Evolutionary conservation across 1,140 invertebrate species (phyloP).

Genomic region (Neodiprion pinetum): DNA sequence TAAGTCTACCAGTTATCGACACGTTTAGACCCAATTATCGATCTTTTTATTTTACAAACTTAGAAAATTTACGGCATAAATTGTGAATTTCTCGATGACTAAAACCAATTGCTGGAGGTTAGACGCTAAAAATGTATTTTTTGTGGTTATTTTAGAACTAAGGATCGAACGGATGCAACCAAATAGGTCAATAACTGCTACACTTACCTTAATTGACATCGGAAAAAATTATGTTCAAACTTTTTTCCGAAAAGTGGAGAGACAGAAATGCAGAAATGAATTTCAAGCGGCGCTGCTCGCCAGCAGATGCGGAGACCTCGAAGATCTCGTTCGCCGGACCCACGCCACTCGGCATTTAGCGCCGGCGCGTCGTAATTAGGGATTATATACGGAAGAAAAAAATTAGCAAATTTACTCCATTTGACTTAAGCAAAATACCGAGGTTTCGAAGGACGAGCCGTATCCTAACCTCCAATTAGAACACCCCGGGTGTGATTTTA

Average conservation of each 20-base stretch:
- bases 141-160: no score
- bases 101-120: no score
- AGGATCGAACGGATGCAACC: no score
- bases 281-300: background rate
- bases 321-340: background rate
- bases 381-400: background rate
- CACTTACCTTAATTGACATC: no score
- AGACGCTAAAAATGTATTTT: no score
- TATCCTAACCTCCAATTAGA: background rate
- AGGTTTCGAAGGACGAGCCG: background rate
- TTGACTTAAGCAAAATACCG: background rate
- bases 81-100: no score
- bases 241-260: background rate
- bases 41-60: no score
- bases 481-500: slow-evolving; percentile 6
- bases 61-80: no score
- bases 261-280: background rate
- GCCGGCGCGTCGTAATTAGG: background rate
- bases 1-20: no score
- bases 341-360: background rate
- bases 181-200: no score
- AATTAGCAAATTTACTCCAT: slow-evolving; percentile 7
- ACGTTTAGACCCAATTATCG: no score
- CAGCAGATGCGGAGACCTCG: background rate
- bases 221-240: background rate